These are phyloP conservation scores for Ophioninae sp. DNA, from an alignment of 2,888 invertebrate species.

Conservation along the genomic window DNA sequence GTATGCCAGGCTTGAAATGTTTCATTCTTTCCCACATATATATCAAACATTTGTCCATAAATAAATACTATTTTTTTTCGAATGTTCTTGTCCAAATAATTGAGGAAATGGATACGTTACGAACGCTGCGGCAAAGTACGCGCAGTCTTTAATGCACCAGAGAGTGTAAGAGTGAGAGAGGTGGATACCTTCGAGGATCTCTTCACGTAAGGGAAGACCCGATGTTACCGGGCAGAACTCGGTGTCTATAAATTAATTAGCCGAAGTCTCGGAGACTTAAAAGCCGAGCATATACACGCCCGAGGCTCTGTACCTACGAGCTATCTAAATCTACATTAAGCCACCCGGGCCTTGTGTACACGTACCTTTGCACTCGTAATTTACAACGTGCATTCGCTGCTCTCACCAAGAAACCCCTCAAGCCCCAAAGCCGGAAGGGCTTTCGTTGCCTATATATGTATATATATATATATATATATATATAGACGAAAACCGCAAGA, in stretches of 20 bases:
- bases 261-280: constrained; percentile 76
- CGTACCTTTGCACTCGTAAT: constrained; percentile 70
- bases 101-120: not conserved
- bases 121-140: not conserved
- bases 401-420: constrained; percentile 51
- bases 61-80: too few species aligned
- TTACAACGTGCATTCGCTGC: constrained; percentile 66
- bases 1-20: too few species aligned
- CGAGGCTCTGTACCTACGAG: constrained; percentile 59
- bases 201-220: constrained; percentile 3
- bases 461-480: constrained; percentile 19
- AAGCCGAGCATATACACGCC: constrained; percentile 69
- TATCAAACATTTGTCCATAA: too few species aligned
- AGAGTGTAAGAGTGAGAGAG: not conserved
- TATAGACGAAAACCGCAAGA: constrained; percentile 35
- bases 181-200: not conserved
- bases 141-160: constrained; percentile 22
- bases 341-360: constrained; percentile 66
- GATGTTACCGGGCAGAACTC: constrained; percentile 63
- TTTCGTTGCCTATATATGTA: not conserved
- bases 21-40: too few species aligned
- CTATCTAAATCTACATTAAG: constrained; percentile 78
- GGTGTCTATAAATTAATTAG: constrained; percentile 79
- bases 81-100: not conserved
- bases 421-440: constrained; percentile 34